These are phyloP conservation scores for Pterocles gutturalis DNA, from an alignment of 2,113 vertebrate species.

Conservation along the genomic window DNA sequence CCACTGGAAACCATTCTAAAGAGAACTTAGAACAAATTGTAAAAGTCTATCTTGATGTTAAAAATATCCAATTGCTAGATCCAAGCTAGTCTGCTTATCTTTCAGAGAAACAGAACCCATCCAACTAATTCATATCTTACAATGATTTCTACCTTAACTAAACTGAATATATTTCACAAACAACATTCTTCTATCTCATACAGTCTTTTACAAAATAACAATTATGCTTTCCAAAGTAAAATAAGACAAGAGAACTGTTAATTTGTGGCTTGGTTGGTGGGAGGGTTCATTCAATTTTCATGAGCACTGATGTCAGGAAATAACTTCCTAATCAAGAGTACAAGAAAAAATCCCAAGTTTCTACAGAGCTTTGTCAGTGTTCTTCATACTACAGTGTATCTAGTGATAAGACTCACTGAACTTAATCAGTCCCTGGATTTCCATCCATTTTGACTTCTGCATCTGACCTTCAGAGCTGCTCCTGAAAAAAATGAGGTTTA, in stretches of 20 bases:
- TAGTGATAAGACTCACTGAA: neutral
- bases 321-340: neutral
- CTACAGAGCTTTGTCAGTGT: neutral
- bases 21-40: neutral
- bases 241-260: neutral
- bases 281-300: neutral
- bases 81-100: neutral
- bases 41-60: neutral
- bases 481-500: neutral
- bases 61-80: neutral
- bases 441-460: neutral
- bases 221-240: neutral
- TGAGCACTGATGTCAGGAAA: accelerated
- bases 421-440: neutral
- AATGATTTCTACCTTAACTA: neutral
- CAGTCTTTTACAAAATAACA: neutral
- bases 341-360: neutral
- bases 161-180: neutral
- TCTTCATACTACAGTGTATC: neutral
- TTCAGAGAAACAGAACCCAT: neutral
- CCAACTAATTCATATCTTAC: neutral
- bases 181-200: neutral
- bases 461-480: neutral
- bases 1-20: neutral
- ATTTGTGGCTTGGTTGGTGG: neutral